phyloP scores from a whole-genome alignment of 2,113 vertebrate genomes.

The Origma solitaria region DNA sequence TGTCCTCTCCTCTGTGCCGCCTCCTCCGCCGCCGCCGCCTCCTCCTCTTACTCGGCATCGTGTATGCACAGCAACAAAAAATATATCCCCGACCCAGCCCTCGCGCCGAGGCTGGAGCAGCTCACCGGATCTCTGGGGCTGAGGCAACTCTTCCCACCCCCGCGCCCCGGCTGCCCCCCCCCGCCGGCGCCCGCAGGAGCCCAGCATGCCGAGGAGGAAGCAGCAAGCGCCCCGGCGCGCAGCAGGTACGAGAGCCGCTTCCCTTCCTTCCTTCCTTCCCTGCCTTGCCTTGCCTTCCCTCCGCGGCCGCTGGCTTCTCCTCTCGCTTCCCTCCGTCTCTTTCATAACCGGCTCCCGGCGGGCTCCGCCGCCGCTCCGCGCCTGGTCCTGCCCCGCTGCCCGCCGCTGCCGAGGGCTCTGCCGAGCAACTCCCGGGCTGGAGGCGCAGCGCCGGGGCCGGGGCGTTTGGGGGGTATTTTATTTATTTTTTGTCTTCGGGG shows the following conservation, averaged over 20 bases:
- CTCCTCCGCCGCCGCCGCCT: conserved; percentile 40
- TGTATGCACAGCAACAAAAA: conserved; percentile 69
- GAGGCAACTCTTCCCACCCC: conserved; percentile 78
- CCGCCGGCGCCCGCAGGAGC: conserved; percentile 65
- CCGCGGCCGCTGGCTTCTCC: not conserved
- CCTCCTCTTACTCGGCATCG: conserved; percentile 69
- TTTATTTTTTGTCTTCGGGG: not conserved
- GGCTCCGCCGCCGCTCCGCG: not conserved
- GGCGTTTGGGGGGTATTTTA: rapidly evolving
- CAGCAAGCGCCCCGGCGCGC: conserved; percentile 97
- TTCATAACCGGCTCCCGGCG: not conserved
- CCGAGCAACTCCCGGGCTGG: conserved; percentile 38
- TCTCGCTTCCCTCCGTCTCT: not conserved
- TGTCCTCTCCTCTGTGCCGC: conserved; percentile 57
- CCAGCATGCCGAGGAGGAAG: conserved; percentile 97
- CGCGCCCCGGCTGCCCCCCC: conserved; percentile 77
- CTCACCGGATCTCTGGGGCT: conserved; percentile 67
- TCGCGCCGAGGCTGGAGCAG: conserved; percentile 74
- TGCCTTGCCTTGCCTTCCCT: not conserved
- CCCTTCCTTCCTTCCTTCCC: not conserved
- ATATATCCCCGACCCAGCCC: conserved; percentile 38
- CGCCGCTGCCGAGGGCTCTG: not conserved
- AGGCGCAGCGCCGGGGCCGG: not conserved
- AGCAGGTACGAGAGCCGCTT: conserved; percentile 82
- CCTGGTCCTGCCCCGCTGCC: not conserved